Evolutionary conservation across 2,113 vertebrate species (phyloP), one percentile per base, ranked within the genome.

Genomic region (Collichthys lucidus): DNA sequence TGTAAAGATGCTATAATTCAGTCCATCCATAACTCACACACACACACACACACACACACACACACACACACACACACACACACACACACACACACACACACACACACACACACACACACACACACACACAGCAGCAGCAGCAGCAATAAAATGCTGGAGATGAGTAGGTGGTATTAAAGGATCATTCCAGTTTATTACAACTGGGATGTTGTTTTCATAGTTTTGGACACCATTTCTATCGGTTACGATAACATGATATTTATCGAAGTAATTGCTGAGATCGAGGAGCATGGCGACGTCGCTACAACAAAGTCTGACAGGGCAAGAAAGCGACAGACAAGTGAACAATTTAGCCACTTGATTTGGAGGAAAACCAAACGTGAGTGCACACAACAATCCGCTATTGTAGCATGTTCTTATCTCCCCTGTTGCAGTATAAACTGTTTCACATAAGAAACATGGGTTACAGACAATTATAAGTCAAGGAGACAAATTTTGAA

Each of bases 161-260:
- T 12, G 40, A 83, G 29, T 46, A 35, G 80, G 63, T 40, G 70
- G 66, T 24, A 79, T 80, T 88, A 87, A 83, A 91, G 64, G 61
- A 80, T 70, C 19, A 35, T 84, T 82, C 60, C 53, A 16, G 10
- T 86, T 74, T 74, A 90, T 65, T 46, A 75, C 26, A 76, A 42
- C 62, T 62, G n/a, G 71, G 72, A 74, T 35, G 10, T 3, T 59
- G 20, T 68, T 83, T 72, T 63, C 47, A 53, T 66, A 0, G 77
- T 31, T 80, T 69, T 26, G 59, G n/a, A 24, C 22, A 29, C 35
- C 7, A 20, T 53, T 74, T 65, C 65, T 17, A 50, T 35, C 29
- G 50, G 60, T 53, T 55, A 50, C 56, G 14, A 69, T 52, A 50
- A 59, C 26, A 49, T 53, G 47, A 20, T 9, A 52, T 7, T 42